Evolutionary conservation across 1,140 invertebrate species (phyloP), one percentile per base, ranked within the genome.

Genomic region (Pemphigus obesinymphae): DNA sequence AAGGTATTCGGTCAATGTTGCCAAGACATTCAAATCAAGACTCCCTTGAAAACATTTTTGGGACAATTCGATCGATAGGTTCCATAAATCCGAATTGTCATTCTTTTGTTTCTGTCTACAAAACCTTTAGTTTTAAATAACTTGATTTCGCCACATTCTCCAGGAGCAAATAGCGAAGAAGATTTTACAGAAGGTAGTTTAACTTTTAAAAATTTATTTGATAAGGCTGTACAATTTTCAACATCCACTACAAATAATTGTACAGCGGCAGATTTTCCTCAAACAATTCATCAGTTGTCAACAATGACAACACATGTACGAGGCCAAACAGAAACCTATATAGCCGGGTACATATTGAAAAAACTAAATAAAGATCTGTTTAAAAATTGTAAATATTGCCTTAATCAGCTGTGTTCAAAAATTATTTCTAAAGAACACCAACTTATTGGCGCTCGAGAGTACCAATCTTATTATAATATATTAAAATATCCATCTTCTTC

Each of bases 301-400:
- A 31, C 31, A 31, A 63, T n/a, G n/a, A n/a, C 23, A 31, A 11
- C 17, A n/a, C n/a, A n/a, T 31, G 5, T 63, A 53, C n/a, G 7
- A n/a, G 50, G 6, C 20, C 50, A 53, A 29, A 63, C 58, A 63
- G 26, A 53, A n/a, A 53, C 50, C 5, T 63, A 63, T 20, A 63
- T 63, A 15, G 29, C 58, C 15, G 58, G 58, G 13, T 63, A 31
- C 15, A 63, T 63, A 3, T 17, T 34, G 15, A 63, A 63, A 63
- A 63, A 63, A 63, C 26, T 63, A 6, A 63, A 63, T 17, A 63
- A 63, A 63, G 20, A 13, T 31, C 0, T 63, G 0, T 63, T 63
- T 31, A 31, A 63, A 63, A 63, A 63, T 15, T 63, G 58, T 63
- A 63, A 63, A n/a, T n/a, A n/a, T n/a, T n/a, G n/a, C n/a, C n/a